A percentile compares a stretch with the other conserved stretches of the same genome.
These are phyloP conservation scores for Vidua macroura DNA, from an alignment of 2,113 vertebrate species.

Conservation along the genomic window DNA sequence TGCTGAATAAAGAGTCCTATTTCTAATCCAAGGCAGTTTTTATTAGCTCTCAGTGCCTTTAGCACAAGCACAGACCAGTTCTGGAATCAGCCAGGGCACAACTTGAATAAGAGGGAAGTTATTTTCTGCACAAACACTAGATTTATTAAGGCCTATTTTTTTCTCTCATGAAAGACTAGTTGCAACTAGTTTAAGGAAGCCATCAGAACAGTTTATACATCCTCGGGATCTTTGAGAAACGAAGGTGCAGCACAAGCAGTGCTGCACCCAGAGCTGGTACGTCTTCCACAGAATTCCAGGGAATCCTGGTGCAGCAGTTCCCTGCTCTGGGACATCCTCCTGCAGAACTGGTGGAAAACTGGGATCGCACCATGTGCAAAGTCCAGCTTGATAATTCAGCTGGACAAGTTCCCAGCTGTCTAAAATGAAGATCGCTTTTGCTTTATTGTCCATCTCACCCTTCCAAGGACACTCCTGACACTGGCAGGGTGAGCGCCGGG, in stretches of 20 bases:
- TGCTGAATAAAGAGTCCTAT: slow-evolving; percentile 22
- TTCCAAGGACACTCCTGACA: background rate
- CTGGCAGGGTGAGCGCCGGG: background rate
- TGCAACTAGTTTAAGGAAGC: background rate
- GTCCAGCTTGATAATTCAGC: background rate
- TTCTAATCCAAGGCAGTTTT: slow-evolving; percentile 56
- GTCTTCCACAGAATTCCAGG: background rate
- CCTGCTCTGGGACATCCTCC: background rate
- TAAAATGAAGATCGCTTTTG: background rate
- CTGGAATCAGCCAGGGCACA: slow-evolving; percentile 21
- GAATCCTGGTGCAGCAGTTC: background rate
- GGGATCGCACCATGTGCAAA: background rate
- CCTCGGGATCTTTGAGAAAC: background rate
- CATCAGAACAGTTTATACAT: background rate
- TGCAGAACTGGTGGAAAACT: background rate
- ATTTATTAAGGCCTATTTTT: slow-evolving; percentile 10
- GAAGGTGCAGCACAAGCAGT: background rate
- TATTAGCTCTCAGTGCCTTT: slow-evolving; percentile 43
- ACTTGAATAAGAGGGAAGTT: slow-evolving; percentile 23
- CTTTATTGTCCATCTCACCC: background rate
- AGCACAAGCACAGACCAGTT: slow-evolving; percentile 46
- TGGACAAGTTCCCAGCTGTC: background rate
- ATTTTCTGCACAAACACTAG: slow-evolving; percentile 37
- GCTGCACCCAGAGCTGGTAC: background rate
- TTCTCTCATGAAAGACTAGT: slow-evolving; percentile 3